Evolutionary conservation across 2,113 vertebrate genomes (phyloP).

Genomic region (Ailurus styani): DNA sequence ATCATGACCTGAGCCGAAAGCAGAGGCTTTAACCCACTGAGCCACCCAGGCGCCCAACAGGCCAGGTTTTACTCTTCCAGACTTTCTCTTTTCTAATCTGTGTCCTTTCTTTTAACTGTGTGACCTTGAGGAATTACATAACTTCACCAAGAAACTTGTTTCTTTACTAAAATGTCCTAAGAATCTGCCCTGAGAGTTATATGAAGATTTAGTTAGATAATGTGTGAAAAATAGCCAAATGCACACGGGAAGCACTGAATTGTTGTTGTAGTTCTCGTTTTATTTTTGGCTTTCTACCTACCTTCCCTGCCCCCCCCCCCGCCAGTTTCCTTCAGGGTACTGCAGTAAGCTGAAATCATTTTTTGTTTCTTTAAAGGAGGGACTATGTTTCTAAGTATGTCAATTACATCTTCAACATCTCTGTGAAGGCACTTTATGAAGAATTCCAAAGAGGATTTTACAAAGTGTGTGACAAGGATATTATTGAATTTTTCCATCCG

Average conservation of each 20-base stretch:
- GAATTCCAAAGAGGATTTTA: slow-evolving; percentile 88
- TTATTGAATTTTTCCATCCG: slow-evolving; percentile 85
- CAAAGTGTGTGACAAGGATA: slow-evolving; percentile 81
- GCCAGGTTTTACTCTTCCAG: background rate
- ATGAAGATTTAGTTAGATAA: background rate
- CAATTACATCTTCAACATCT: slow-evolving; percentile 84
- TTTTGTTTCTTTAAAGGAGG: slow-evolving; percentile 75
- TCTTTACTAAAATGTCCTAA: background rate
- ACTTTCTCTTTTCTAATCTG: background rate
- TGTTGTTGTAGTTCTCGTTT: background rate
- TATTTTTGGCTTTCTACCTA: background rate
- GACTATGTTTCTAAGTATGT: slow-evolving; percentile 83
- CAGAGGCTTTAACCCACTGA: too few species aligned
- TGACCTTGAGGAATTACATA: background rate
- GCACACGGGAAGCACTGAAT: background rate
- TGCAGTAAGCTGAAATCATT: background rate
- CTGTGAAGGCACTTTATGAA: slow-evolving; percentile 82
- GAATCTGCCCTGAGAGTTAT: background rate
- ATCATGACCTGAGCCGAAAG: too few species aligned
- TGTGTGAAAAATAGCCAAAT: background rate
- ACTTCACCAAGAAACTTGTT: background rate
- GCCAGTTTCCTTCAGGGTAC: background rate
- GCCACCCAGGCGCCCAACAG: too few species aligned
- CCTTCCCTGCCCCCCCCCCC: background rate
- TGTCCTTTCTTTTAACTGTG: background rate